Evolutionary conservation across 2,797 vertebrate genomes (phyloP), one percentile per base, ranked within the genome.

Genomic region (Acestrorhynchus altus): DNA sequence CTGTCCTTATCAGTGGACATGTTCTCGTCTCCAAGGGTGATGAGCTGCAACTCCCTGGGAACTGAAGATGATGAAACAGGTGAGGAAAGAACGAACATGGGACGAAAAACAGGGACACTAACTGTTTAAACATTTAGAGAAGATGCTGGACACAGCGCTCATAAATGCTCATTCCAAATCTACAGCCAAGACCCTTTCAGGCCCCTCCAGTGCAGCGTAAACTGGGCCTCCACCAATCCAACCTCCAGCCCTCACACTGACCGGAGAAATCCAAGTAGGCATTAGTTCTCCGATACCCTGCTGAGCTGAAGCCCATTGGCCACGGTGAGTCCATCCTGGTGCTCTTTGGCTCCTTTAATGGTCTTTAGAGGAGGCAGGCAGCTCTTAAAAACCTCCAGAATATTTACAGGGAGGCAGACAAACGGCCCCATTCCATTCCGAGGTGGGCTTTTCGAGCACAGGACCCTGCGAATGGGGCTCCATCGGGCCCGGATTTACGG

Each of bases 381-480:
- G 74, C 68, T 81, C 59, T 77, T 84, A 80, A 82, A 85, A 78
- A 71, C 56, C 67, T 74, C 35, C 57, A 46, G 74, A 72, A 80
- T 59, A 81, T 86, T 83, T 81, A 82, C 73, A 80, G 47, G 77
- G 72, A n/a, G 35, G 46, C 9, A 4, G 67, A 77, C 75, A 74
- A 77, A 78, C 57, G 44, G 70, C 52, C 66, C 46, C 61, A n/a
- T 60, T 81, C 75, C 68, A 76, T 77, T 83, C 67, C n/a, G 63
- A 63, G 59, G 35, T 63, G 26, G 51, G 68, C 44, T 72, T 77
- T 74, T 65, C 42, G 61, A 65, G 49, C 64, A 26, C 49, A 12
- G 20, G 69, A 47, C 60, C 18, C 73, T 24, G 70, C 24, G 64
- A 83, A 83, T 76, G 49, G 20, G 52, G 74, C 64, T 81, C 60